phyloP scores from a whole-genome alignment of 2,888 invertebrate species.

The Unio pictorum region DNA sequence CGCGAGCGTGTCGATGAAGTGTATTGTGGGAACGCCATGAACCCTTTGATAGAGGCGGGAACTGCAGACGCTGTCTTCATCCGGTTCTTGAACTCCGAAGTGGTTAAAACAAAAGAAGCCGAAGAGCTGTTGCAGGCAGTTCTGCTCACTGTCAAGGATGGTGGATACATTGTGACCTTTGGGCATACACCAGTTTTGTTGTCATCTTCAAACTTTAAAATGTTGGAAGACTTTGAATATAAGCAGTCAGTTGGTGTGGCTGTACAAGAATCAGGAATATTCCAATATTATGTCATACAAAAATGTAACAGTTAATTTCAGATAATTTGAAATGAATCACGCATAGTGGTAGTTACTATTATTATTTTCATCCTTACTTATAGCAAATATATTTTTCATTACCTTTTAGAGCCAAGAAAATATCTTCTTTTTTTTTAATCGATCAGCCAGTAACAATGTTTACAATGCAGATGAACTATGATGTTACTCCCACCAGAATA shows the following conservation, averaged over 20 bases:
- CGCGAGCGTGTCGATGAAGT: conserved; percentile 46
- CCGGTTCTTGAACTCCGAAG: conserved; percentile 49
- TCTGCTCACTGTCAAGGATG: conserved; percentile 35
- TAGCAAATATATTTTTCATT: too few relatives aligned
- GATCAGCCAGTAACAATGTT: too few relatives aligned
- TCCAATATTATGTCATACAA: conserved; percentile 48
- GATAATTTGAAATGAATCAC: too few relatives aligned
- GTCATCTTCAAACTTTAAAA: conserved; percentile 40
- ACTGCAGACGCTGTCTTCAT: conserved; percentile 45
- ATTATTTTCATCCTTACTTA: too few relatives aligned
- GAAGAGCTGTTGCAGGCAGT: conserved; percentile 34
- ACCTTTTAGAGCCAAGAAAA: too few relatives aligned
- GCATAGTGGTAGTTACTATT: too few relatives aligned
- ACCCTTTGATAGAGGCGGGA: conserved; percentile 37
- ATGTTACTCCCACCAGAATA: too few relatives aligned
- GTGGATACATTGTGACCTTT: conserved; percentile 44
- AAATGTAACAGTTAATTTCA: not conserved
- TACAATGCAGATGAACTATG: too few relatives aligned
- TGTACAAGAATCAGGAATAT: conserved; percentile 36
- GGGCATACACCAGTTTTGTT: conserved; percentile 51
- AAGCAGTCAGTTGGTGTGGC: conserved; percentile 32
- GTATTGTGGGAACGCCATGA: conserved; percentile 44
- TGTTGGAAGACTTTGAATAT: conserved; percentile 25
- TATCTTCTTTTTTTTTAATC: too few relatives aligned
- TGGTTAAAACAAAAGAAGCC: conserved; percentile 41